Base-by-base conservation (phyloP, 2,113 vertebrate genomes). In the Pedionomus torquatus region DNA sequence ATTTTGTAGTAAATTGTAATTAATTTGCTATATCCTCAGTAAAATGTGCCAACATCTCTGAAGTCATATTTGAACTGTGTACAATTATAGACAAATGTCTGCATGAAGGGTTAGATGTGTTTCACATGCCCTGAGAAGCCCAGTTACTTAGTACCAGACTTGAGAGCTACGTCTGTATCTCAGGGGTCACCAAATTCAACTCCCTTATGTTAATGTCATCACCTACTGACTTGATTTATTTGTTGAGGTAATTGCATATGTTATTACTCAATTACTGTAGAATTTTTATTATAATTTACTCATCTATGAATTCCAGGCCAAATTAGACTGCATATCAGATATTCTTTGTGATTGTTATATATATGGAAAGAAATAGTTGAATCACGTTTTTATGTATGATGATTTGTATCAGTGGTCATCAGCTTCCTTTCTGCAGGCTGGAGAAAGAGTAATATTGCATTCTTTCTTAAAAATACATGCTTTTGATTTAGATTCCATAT, bases 221-320 rank as follows among this genome's bases (percentile, higher is more conserved):
- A 69, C 54, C 54, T 61, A 89, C 46, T 92, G 61, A 80, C 83
- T 82, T 92, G 78, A 79, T 95, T 95, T 94, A 96, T 96, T 96
- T 97, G 61, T 84, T 93, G 80, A 95, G 70, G 87, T 96, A 96
- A 94, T 93, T 97, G 80, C 77, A 46, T 94, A 89, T 95, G 74
- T 90, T 90, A 92, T 95, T 92, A 89, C 63, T 87, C 90, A 83
- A 85, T 96, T 95, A 94, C 39, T 87, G 79, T 85, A 79, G 69
- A 87, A 48, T 71, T 92, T 89, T 78, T 91, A 79, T 90, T 92
- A 31, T 94, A 91, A 93, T 96, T 95, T 84, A 65, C 70, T 95
- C 85, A 80, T 95, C 78, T 96, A 78, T 87, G 83, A 90, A 93
- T 93, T 91, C 61, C 43, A 80, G 71, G 30, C 75, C 54, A 94